Base-by-base conservation (phyloP, 2,113 vertebrate species). In the Fukomys damarensis region DNA sequence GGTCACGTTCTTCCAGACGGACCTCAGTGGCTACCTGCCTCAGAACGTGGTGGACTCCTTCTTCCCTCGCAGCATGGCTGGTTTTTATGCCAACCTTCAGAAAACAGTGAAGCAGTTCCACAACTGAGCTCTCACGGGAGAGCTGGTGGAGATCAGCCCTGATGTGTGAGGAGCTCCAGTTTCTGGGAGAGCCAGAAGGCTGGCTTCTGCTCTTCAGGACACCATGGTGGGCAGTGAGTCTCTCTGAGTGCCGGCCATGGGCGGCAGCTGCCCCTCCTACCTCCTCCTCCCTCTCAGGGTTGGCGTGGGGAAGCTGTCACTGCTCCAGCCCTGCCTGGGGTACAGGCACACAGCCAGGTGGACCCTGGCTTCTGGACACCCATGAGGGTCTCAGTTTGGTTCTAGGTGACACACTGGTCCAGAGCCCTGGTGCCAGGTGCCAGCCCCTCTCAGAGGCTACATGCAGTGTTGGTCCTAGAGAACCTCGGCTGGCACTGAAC, bases 1-100 rank as follows among this genome's bases (percentile, higher is more conserved):
- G 77, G 97, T 99, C 95, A 99, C 98, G 28, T 99, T 99, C 98
- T 99, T 99, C 98, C 99, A 99, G 98, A 99, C 99, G 0, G 99
- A 99, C 97, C 99, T 99, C 46, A 98, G 99, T 5, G 99, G 99
- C 58, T 98, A 98, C 86, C 99, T 99, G 77, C 99, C 99, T 0
- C 99, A 99, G 97, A 99, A 99, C 0, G 99, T 99, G 63, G 99
- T 99, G 20, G 99, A 99, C 93, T 99, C 99, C 10, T 99, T 99
- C 98, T 99, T 99, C 94, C 99, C 99, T 3, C 98, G 98, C 77
- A 99, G 98, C 97, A 99, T 99, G 99, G 94, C 98, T 0, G 98
- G 98, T 41, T 99, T 99, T 98, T 99, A 99, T 89, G 98, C 96
- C 97, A 99, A 99, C 98, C 98, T 99, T 83, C 91, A 97, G 96